Evolutionary conservation across 2,113 vertebrate species (phyloP).

Genomic region (Pelecanus crispus): DNA sequence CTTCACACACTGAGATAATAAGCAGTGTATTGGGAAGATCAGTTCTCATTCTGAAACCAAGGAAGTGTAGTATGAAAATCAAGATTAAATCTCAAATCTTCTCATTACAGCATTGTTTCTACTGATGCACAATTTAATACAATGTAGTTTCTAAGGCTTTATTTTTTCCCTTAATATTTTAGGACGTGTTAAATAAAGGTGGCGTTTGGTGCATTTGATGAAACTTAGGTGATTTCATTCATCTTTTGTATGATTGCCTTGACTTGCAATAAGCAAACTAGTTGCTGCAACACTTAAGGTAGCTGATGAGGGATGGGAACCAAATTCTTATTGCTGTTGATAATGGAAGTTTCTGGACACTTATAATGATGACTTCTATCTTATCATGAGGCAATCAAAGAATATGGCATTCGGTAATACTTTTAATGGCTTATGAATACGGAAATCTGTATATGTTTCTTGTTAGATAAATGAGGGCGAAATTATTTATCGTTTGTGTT

Average conservation of each 20-base stretch:
- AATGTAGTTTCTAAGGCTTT: neutral
- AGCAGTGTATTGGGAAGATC: neutral
- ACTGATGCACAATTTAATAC: neutral
- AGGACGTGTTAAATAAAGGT: neutral
- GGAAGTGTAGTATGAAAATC: neutral
- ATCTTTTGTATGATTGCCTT: neutral
- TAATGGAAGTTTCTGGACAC: neutral
- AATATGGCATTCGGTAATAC: neutral
- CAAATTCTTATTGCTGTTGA: neutral
- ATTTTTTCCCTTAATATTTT: neutral
- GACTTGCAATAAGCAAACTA: neutral
- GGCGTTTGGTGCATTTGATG: accelerated
- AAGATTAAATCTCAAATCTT: neutral
- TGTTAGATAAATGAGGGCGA: neutral
- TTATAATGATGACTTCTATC: neutral
- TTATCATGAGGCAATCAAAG: slow-evolving; percentile 1
- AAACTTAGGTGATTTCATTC: neutral
- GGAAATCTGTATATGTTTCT: neutral
- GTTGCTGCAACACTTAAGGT: neutral
- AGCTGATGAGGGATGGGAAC: neutral
- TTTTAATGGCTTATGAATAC: slow-evolving; percentile 19
- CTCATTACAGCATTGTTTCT: neutral
- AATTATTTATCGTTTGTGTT: neutral
- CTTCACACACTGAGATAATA: neutral
- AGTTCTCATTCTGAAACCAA: neutral